Evolutionary conservation across 1,140 invertebrate species (phyloP).

Genomic region (Bicyclus anynana): DNA sequence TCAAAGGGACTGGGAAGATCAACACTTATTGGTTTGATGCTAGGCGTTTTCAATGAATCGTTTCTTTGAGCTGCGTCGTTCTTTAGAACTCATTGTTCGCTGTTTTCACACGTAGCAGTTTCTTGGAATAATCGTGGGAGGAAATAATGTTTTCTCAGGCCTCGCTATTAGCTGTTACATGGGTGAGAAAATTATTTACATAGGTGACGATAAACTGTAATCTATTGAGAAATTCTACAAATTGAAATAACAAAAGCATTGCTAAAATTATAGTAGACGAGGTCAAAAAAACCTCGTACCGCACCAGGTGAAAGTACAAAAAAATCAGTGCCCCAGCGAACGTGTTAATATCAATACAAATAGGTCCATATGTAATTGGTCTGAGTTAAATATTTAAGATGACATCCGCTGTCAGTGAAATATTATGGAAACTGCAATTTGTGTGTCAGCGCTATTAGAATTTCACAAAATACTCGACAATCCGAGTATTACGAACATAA

Average conservation of each 20-base stretch:
- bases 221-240: background rate
- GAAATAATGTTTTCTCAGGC: conserved; percentile 30
- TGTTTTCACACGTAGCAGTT: conserved; percentile 59
- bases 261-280: too few species aligned
- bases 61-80: conserved; percentile 52
- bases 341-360: too few species aligned
- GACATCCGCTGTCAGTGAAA: too few species aligned
- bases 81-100: conserved; percentile 51
- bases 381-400: too few species aligned
- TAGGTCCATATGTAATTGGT: too few species aligned
- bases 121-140: conserved; percentile 46
- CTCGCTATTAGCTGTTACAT: background rate
- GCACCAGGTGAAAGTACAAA: too few species aligned
- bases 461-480: too few species aligned
- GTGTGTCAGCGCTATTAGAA: too few species aligned
- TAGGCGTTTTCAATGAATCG: conserved; percentile 59
- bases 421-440: too few species aligned
- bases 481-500: too few species aligned
- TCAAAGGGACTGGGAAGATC: conserved; percentile 33
- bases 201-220: background rate
- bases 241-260: background rate
- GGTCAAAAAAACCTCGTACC: too few species aligned
- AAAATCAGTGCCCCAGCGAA: too few species aligned
- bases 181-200: background rate
- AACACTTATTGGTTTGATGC: conserved; percentile 33